These are phyloP conservation scores for Syngnathus typhle DNA, from an alignment of 2,113 vertebrate genomes.

Conservation along the genomic window DNA sequence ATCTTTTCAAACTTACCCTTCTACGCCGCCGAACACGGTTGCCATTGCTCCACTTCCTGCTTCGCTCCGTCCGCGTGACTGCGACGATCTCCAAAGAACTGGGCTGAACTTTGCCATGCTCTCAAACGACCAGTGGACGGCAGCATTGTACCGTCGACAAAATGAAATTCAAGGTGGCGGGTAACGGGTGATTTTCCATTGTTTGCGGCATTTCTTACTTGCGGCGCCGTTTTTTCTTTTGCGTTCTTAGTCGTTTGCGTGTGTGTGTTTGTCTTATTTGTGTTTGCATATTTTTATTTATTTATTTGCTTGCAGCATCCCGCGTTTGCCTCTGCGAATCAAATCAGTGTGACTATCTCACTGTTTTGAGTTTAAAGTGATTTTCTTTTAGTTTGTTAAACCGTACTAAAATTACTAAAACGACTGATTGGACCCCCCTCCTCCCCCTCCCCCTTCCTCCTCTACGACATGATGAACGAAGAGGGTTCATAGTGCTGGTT, in stretches of 20 bases:
- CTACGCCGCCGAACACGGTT: constrained; percentile 61
- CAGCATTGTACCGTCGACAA: background rate
- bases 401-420: no score
- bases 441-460: no score
- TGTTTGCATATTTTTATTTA: no score
- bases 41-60: constrained; percentile 58
- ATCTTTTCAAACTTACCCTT: constrained; percentile 54
- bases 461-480: constrained; percentile 12
- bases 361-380: background rate
- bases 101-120: background rate
- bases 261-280: no score
- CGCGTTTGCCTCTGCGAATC: no score
- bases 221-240: no score
- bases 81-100: constrained; percentile 19
- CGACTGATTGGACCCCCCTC: background rate
- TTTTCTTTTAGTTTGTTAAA: background rate
- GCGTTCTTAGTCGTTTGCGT: no score
- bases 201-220: no score
- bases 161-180: background rate
- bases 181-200: background rate
- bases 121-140: constrained; percentile 12
- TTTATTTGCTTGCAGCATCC: no score
- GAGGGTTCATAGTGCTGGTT: constrained; percentile 14
- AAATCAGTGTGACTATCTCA: no score
- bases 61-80: constrained; percentile 14